Evolutionary conservation across 64 coral and sea anemone species (phyloP).

Genomic region (Astreopora myriophthalma): DNA sequence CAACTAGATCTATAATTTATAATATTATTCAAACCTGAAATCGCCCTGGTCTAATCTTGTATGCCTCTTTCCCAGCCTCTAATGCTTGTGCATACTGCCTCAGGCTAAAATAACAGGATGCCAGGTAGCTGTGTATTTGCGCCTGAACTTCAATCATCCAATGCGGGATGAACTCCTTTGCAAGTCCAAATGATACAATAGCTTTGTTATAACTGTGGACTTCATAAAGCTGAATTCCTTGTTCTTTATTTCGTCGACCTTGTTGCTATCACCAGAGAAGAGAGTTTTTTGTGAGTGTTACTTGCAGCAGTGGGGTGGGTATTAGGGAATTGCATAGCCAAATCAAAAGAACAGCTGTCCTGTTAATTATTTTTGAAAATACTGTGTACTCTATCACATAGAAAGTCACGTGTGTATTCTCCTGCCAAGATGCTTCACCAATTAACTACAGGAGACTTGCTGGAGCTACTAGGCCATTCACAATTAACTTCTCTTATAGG

Average conservation of each 20-base stretch:
- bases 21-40: not conserved
- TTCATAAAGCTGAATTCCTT: conserved; percentile 9
- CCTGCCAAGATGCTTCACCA: too few relatives aligned
- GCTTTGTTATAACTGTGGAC: not conserved
- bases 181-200: conserved; percentile 36
- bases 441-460: too few relatives aligned
- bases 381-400: too few relatives aligned
- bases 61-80: conserved; percentile 43
- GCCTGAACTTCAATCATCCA: not conserved
- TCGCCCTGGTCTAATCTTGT: conserved; percentile 26
- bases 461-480: too few relatives aligned
- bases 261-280: not conserved
- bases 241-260: conserved; percentile 13
- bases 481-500: too few relatives aligned
- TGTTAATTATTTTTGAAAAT: too few relatives aligned
- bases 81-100: conserved; percentile 8
- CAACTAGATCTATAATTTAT: not conserved
- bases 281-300: not conserved
- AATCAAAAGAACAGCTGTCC: too few relatives aligned
- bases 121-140: conserved; percentile 26
- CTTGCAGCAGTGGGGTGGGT: too few relatives aligned
- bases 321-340: too few relatives aligned
- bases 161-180: conserved; percentile 13
- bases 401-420: too few relatives aligned
- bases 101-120: conserved; percentile 22